Evolutionary conservation across 2,113 vertebrate genomes (phyloP).

Genomic region (human): DNA sequence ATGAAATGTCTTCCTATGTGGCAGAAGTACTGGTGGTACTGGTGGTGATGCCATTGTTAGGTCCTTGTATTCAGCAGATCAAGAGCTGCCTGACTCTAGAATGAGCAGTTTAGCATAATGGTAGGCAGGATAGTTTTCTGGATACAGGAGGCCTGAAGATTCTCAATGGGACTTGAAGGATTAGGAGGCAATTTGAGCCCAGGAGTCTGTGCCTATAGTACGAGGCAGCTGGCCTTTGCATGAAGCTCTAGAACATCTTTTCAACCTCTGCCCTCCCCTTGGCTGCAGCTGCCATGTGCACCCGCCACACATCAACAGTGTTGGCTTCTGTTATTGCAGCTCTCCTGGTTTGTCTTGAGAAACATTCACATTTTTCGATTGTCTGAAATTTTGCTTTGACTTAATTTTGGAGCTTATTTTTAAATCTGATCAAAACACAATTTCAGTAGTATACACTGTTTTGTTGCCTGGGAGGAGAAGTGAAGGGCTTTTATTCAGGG

Average conservation of each 20-base stretch:
- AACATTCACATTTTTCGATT: neutral
- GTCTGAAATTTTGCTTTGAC: neutral
- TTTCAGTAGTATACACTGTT: neutral
- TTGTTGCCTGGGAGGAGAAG: constrained; percentile 2
- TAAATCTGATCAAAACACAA: neutral
- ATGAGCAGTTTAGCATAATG: neutral
- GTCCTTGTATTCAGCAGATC: neutral
- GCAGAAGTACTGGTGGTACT: no score
- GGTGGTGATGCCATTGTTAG: neutral
- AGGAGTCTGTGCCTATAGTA: neutral
- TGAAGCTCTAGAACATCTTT: neutral
- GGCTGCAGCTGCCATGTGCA: neutral
- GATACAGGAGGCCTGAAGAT: neutral
- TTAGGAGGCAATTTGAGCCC: neutral
- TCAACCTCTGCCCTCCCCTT: neutral
- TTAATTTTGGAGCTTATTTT: constrained; percentile 7
- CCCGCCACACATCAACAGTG: neutral
- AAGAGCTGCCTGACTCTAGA: neutral
- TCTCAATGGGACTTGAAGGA: neutral
- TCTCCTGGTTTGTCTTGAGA: neutral
- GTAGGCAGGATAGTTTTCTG: neutral
- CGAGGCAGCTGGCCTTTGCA: neutral
- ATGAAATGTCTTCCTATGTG: no score
- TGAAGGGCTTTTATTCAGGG: neutral
- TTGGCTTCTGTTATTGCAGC: neutral